Conservation (phyloP, 2,888 invertebrate genomes). For the Crossocerus cetratus region DNA sequence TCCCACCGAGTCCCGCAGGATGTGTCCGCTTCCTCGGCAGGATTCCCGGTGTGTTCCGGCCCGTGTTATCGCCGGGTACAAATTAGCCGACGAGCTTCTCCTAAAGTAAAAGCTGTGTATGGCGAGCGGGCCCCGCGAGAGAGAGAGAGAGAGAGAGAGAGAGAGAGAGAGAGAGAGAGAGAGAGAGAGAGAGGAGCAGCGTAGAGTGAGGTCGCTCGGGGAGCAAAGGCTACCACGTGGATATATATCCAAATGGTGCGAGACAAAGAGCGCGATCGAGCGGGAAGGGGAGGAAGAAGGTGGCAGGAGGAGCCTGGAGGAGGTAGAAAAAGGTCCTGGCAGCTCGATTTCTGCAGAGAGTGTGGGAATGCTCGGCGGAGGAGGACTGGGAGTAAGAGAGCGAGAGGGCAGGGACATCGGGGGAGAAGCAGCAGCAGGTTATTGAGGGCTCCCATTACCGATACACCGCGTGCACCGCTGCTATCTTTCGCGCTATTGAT, state of each 20-base stretch:
- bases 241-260: slow-evolving; percentile 17
- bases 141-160: slow-evolving; percentile 51
- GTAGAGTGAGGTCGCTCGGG: slow-evolving; percentile 1
- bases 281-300: slow-evolving; percentile 11
- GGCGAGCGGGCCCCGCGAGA: slow-evolving; percentile 48
- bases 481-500: slow-evolving; percentile 76
- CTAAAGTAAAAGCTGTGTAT: slow-evolving; percentile 74
- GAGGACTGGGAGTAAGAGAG: slow-evolving; percentile 56
- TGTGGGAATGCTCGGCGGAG: slow-evolving; percentile 68
- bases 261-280: slow-evolving; percentile 5
- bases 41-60: slow-evolving; percentile 43
- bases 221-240: slow-evolving; percentile 20
- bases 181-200: slow-evolving; percentile 5
- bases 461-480: slow-evolving; percentile 68
- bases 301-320: slow-evolving; percentile 10
- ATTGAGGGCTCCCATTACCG: slow-evolving; percentile 76
- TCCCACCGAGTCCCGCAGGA: slow-evolving; percentile 23
- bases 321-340: slow-evolving; percentile 21
- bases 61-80: slow-evolving; percentile 66
- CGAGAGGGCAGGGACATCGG: too few species aligned
- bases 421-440: slow-evolving; percentile 59
- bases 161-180: slow-evolving; percentile 33
- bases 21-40: slow-evolving; percentile 31
- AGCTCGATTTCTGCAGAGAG: slow-evolving; percentile 53
- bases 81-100: slow-evolving; percentile 72